These are phyloP conservation scores for Leucoptera coffeella DNA, from an alignment of 2,888 invertebrate species.

Conservation along the genomic window DNA sequence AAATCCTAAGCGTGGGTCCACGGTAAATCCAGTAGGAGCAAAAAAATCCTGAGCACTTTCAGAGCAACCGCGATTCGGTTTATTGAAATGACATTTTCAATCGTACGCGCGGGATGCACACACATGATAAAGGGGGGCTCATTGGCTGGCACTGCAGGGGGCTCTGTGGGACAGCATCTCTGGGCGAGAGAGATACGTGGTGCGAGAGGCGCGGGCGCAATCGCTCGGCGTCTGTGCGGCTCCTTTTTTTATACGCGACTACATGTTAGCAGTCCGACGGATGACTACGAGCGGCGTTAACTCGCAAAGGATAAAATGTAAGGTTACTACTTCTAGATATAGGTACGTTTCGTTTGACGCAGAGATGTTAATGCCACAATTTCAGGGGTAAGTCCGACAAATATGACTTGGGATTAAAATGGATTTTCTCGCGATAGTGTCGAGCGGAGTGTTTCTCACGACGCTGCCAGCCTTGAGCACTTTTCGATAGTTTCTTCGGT, in stretches of 20 bases:
- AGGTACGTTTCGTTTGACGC: slow-evolving; percentile 20
- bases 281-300: slow-evolving; percentile 35
- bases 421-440: no score
- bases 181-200: no score
- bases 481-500: no score
- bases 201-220: slow-evolving; percentile 31
- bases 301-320: slow-evolving; percentile 48
- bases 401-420: no score
- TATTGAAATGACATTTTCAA: no score
- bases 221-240: slow-evolving; percentile 15
- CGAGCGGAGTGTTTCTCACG: no score
- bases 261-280: slow-evolving; percentile 42
- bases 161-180: slow-evolving; percentile 1
- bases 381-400: no score
- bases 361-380: slow-evolving; percentile 20
- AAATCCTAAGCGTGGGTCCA: background rate
- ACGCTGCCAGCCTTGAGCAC: no score
- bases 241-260: slow-evolving; percentile 41
- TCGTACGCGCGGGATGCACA: slow-evolving; percentile 6
- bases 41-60: slow-evolving; percentile 13
- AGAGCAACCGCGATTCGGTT: slow-evolving; percentile 15
- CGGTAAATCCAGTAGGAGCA: slow-evolving; percentile 13
- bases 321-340: slow-evolving; percentile 46
- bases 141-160: slow-evolving; percentile 8
- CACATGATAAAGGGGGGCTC: slow-evolving; percentile 17